Conservation (phyloP, 2,797 vertebrate species). For the Myoxocephalus aenaeus region DNA sequence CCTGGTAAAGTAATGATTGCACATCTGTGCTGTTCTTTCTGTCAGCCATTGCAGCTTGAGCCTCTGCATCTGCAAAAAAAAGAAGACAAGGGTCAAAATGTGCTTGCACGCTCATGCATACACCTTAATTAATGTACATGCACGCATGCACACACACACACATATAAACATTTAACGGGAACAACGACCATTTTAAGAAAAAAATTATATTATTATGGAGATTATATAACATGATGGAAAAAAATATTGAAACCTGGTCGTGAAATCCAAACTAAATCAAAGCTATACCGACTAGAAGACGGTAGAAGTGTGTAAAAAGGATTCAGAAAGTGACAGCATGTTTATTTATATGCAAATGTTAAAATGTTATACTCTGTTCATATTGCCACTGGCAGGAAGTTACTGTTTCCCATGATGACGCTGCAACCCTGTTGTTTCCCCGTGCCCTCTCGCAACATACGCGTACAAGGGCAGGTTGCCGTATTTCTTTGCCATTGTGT, state of each 20-base stretch:
- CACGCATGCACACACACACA: background rate
- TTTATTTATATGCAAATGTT: conserved; percentile 8
- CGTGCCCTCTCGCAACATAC: background rate
- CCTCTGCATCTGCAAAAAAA: conserved; percentile 65
- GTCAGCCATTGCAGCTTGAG: conserved; percentile 45
- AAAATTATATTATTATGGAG: background rate
- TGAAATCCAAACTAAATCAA: background rate
- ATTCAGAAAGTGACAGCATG: background rate
- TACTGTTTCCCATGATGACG: background rate
- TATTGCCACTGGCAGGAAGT: background rate
- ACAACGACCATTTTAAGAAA: background rate
- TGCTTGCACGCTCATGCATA: background rate
- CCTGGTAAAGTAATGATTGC: conserved; percentile 31
- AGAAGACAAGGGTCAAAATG: background rate
- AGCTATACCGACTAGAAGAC: too few relatives aligned
- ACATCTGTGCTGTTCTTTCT: conserved; percentile 46
- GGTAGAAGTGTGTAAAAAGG: background rate
- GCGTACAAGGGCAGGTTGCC: background rate
- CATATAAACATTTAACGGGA: background rate
- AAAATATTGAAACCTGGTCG: background rate
- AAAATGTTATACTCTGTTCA: background rate
- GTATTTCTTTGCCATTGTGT: background rate
- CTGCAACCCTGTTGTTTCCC: background rate
- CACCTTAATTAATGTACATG: background rate
- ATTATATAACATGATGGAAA: background rate